Conservation (phyloP, 2,113 vertebrate genomes). For the Colossoma macropomum region DNA sequence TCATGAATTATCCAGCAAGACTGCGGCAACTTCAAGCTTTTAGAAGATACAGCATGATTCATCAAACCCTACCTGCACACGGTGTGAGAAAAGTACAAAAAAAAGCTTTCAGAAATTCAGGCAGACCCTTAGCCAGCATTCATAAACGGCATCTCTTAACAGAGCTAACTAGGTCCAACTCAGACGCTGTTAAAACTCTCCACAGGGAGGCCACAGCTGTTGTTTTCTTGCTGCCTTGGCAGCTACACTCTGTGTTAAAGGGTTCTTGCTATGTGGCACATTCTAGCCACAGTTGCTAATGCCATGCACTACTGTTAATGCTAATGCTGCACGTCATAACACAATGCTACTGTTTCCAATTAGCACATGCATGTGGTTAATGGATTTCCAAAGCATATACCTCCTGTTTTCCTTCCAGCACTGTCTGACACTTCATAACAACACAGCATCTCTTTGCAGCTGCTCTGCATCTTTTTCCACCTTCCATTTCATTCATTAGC, state of each 20-base stretch:
- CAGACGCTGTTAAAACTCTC: constrained; percentile 3
- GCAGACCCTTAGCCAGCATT: background rate
- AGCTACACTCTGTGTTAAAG: background rate
- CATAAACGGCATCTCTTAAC: background rate
- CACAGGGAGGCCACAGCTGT: background rate
- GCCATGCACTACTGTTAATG: background rate
- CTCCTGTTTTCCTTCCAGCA: constrained; percentile 4
- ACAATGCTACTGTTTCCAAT: background rate
- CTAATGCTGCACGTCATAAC: background rate
- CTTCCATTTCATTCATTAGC: background rate
- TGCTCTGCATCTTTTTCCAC: background rate
- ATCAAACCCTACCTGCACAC: background rate
- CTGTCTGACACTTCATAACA: background rate
- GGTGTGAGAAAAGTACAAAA: background rate
- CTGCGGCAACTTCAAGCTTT: background rate
- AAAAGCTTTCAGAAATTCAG: background rate
- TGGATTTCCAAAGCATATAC: background rate
- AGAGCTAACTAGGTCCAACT: background rate
- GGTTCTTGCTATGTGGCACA: background rate
- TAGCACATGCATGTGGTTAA: background rate
- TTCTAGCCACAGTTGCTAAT: constrained; percentile 7
- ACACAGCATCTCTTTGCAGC: background rate
- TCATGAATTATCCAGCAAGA: background rate
- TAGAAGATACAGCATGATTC: background rate
- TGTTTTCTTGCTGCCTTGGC: background rate